phyloP scores from a whole-genome alignment of 92 coral and sea anemone genomes.

The Epizoanthus rinbou region DNA sequence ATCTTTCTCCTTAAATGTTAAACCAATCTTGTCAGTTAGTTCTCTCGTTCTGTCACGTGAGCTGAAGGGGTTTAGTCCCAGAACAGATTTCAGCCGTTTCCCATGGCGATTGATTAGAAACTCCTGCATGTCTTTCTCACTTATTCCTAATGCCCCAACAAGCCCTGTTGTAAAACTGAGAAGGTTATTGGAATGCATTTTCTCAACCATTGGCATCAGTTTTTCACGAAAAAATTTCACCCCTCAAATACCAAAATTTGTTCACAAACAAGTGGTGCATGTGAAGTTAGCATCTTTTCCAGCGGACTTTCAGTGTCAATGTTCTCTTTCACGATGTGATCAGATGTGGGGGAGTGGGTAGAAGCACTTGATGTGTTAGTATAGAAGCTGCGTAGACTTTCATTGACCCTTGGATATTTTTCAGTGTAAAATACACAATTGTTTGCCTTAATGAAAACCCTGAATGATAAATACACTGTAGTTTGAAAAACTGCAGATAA shows the following conservation, averaged over 20 bases:
- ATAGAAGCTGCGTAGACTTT: too few species aligned
- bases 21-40: conserved; percentile 34
- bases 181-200: not conserved
- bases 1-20: conserved; percentile 24
- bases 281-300: not conserved
- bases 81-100: conserved; percentile 18
- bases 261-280: conserved; percentile 1
- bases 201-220: conserved; percentile 39
- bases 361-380: too few species aligned
- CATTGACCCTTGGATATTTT: too few species aligned
- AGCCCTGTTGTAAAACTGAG: conserved; percentile 20
- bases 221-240: conserved; percentile 3
- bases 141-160: conserved; percentile 32
- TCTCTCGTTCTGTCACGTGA: conserved; percentile 34
- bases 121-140: conserved; percentile 35
- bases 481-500: too few species aligned
- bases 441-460: too few species aligned
- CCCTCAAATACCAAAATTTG: not conserved
- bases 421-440: too few species aligned
- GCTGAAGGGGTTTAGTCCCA: conserved; percentile 45
- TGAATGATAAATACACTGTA: too few species aligned
- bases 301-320: too few species aligned
- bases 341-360: too few species aligned
- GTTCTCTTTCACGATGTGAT: too few species aligned
- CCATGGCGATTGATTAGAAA: conserved; percentile 35